These are phyloP conservation scores for Eumerus sabulonum DNA, from an alignment of 2,888 invertebrate genomes.

Conservation along the genomic window DNA sequence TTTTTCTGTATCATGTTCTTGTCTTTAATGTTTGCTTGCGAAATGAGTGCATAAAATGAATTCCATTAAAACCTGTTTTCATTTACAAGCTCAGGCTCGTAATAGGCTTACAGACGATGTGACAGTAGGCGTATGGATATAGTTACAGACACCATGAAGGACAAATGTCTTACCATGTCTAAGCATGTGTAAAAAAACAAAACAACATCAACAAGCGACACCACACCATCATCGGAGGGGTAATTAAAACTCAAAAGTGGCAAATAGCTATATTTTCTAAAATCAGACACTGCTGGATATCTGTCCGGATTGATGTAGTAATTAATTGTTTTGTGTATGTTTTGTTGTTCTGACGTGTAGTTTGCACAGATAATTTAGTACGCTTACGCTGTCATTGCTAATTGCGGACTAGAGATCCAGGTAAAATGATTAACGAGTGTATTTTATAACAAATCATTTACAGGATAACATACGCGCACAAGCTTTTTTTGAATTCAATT, in stretches of 20 bases:
- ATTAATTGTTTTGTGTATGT: slow-evolving; percentile 63
- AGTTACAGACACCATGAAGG: slow-evolving; percentile 62
- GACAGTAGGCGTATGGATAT: slow-evolving; percentile 65
- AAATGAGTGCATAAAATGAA: slow-evolving; percentile 67
- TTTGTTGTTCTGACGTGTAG: slow-evolving; percentile 24
- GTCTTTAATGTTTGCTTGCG: slow-evolving; percentile 50
- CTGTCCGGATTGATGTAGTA: slow-evolving; percentile 63
- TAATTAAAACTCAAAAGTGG: slow-evolving; percentile 60
- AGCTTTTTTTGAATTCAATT: too few relatives aligned
- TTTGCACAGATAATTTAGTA: slow-evolving; percentile 59
- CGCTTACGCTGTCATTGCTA: slow-evolving; percentile 51
- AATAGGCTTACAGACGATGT: slow-evolving; percentile 56
- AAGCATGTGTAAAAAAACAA: slow-evolving; percentile 63
- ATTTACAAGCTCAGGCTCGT: slow-evolving; percentile 35
- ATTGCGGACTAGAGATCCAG: slow-evolving; percentile 50
- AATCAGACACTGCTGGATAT: slow-evolving; percentile 54
- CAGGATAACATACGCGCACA: too few relatives aligned
- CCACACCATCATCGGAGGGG: slow-evolving; percentile 26
- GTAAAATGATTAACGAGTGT: slow-evolving; percentile 31
- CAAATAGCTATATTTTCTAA: slow-evolving; percentile 61
- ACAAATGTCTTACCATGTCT: slow-evolving; percentile 68
- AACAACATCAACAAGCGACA: neutral
- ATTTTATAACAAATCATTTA: too few relatives aligned
- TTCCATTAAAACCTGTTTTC: slow-evolving; percentile 63
- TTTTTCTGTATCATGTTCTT: slow-evolving; percentile 41